Conservation (phyloP, 2,113 vertebrate genomes). For the Coptodon bakossiorum region DNA sequence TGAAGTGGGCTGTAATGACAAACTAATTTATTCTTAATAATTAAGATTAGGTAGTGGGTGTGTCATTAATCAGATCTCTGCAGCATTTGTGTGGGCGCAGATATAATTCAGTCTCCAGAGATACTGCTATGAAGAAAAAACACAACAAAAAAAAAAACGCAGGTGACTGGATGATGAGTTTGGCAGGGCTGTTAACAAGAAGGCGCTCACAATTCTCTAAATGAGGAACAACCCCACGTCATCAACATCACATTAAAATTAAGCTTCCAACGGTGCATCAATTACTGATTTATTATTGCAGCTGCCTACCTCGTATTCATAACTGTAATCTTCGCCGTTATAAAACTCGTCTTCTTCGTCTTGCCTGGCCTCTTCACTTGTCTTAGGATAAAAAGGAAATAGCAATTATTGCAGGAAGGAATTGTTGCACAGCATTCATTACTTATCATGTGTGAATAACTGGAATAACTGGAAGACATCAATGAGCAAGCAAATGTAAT, state of each 20-base stretch:
- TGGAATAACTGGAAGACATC: background rate
- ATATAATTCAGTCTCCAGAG: background rate
- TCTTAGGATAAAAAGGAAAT: constrained; percentile 13
- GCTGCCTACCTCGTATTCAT: constrained; percentile 66
- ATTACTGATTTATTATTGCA: background rate
- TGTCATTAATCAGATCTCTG: constrained; percentile 48
- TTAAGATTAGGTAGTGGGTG: constrained; percentile 42
- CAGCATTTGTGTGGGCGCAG: constrained; percentile 9
- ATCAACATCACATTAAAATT: background rate
- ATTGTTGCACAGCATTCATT: background rate
- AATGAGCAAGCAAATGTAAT: constrained; percentile 3
- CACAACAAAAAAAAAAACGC: accelerated
- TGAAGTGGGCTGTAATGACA: background rate
- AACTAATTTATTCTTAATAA: constrained; percentile 26
- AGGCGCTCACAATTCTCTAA: background rate
- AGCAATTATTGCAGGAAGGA: background rate
- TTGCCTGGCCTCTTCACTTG: background rate
- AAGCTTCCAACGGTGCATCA: background rate
- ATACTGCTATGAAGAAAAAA: background rate
- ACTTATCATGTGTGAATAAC: background rate
- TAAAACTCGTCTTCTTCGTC: constrained; percentile 28
- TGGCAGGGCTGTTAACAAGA: constrained; percentile 30
- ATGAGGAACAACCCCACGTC: constrained; percentile 3
- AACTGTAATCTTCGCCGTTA: constrained; percentile 43
- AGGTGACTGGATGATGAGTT: background rate